These are phyloP conservation scores for Drosophila kanapiae DNA, from an alignment of 1,140 invertebrate genomes.

Conservation along the genomic window DNA sequence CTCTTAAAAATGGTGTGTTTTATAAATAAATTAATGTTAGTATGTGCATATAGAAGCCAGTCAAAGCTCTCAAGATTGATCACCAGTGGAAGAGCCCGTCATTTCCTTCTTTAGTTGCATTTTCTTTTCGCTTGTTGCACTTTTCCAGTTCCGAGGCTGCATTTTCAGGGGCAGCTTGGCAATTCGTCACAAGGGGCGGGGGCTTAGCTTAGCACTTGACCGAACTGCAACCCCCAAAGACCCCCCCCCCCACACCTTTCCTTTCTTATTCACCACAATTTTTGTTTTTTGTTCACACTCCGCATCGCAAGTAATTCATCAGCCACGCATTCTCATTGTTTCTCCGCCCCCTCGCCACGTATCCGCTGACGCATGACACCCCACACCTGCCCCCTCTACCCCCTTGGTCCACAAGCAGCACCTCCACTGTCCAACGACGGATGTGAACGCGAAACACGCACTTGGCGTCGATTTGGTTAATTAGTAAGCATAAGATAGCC, in stretches of 20 bases:
- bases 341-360: background rate
- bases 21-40: background rate
- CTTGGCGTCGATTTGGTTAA: constrained; percentile 70
- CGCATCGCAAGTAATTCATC: constrained; percentile 69
- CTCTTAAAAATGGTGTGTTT: background rate
- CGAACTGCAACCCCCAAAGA: constrained; percentile 21
- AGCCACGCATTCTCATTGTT: constrained; percentile 77
- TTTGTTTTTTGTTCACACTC: constrained; percentile 39
- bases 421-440: constrained; percentile 4
- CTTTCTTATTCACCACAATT: background rate
- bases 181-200: constrained; percentile 57
- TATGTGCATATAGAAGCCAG: constrained; percentile 10
- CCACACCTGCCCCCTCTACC: constrained; percentile 23
- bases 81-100: constrained; percentile 49
- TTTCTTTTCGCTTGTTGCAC: constrained; percentile 29
- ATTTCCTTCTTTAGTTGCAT: background rate
- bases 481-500: constrained; percentile 44
- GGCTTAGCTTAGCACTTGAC: constrained; percentile 55
- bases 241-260: background rate
- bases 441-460: constrained; percentile 66
- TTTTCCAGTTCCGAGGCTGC: constrained; percentile 51
- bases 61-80: constrained; percentile 73
- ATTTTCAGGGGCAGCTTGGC: constrained; percentile 73
- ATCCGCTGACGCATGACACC: constrained; percentile 72
- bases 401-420: background rate